These are phyloP conservation scores for Conus canariensis DNA, from an alignment of 2,888 invertebrate species.

Conservation along the genomic window DNA sequence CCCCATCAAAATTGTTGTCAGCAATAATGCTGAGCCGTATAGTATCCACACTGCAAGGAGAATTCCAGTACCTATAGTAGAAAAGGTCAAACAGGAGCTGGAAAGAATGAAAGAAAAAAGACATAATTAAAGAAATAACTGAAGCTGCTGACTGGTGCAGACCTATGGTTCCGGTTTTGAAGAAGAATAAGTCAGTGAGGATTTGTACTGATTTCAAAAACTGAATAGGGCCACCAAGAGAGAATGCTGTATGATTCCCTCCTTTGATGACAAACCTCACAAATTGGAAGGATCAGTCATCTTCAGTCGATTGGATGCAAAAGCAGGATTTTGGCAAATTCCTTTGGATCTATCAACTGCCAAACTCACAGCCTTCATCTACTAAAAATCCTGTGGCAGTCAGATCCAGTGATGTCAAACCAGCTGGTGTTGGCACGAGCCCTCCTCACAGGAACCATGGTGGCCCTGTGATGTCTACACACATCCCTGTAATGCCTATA, in stretches of 20 bases:
- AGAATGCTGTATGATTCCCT: neutral
- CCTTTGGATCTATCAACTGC: too few relatives aligned
- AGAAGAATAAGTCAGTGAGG: neutral
- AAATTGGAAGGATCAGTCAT: too few relatives aligned
- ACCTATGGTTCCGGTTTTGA: conserved; percentile 10
- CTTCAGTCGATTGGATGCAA: too few relatives aligned
- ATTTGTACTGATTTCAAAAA: conserved; percentile 14
- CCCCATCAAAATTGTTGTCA: neutral
- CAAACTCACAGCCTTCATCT: too few relatives aligned
- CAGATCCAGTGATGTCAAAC: too few relatives aligned
- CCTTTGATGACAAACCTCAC: too few relatives aligned
- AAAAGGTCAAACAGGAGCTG: neutral
- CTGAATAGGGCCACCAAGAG: conserved; percentile 14
- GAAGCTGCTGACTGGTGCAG: conserved; percentile 8
- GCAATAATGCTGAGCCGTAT: neutral
- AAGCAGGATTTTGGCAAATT: too few relatives aligned
- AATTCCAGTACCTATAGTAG: neutral
- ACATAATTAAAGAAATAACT: neutral
- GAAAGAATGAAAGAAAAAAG: neutral
- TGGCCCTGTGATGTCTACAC: too few relatives aligned
- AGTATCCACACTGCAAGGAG: neutral
- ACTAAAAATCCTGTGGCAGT: too few relatives aligned
- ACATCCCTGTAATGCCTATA: too few relatives aligned
- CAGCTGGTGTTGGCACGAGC: too few relatives aligned
- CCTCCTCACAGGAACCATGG: too few relatives aligned